Conservation (phyloP, 2,797 vertebrate species). For the Oreochromis mossambicus region DNA sequence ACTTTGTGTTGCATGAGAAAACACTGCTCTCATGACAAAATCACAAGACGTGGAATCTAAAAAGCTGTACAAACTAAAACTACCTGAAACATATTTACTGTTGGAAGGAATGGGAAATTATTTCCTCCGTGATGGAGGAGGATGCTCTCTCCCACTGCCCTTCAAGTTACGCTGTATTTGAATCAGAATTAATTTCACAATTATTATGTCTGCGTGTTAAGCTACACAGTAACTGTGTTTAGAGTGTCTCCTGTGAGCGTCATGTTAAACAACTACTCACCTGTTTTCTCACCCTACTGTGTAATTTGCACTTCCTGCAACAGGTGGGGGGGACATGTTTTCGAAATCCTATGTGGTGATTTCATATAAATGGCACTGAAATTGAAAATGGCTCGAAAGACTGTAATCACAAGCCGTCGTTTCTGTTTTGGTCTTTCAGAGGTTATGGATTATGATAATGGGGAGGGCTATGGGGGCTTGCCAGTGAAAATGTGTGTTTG, state of each 20-base stretch:
- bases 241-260: slow-evolving; percentile 1
- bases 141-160: neutral
- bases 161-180: neutral
- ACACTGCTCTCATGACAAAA: neutral
- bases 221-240: neutral
- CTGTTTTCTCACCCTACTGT: slow-evolving; percentile 18
- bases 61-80: neutral
- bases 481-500: slow-evolving; percentile 5
- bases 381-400: neutral
- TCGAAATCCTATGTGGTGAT: slow-evolving; percentile 36
- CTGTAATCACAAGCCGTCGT: slow-evolving; percentile 21
- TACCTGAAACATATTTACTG: neutral
- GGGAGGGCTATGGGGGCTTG: neutral
- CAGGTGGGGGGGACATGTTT: slow-evolving; percentile 56
- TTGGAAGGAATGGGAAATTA: neutral
- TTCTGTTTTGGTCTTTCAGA: slow-evolving; percentile 20
- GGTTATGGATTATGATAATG: neutral
- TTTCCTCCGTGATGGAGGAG: fast-evolving
- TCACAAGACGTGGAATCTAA: neutral
- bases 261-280: slow-evolving; percentile 28
- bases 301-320: slow-evolving; percentile 57
- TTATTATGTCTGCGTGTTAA: neutral
- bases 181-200: neutral
- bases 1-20: neutral
- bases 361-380: slow-evolving; percentile 42